Base-by-base conservation (phyloP, 2,797 vertebrate species). In the Sebastes taczanowskii region DNA sequence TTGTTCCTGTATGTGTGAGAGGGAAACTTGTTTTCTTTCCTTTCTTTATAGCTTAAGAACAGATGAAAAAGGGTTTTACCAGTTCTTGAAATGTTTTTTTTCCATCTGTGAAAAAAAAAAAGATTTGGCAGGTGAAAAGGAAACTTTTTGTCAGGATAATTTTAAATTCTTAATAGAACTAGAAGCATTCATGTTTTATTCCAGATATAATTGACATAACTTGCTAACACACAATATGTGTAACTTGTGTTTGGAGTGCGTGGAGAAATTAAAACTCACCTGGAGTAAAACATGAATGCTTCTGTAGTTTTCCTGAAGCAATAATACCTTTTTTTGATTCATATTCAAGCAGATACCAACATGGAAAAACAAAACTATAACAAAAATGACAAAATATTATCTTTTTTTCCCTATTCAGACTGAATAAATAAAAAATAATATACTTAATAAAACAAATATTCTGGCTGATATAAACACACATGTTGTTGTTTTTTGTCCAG, bases 401-500 rank as follows among this genome's bases (percentile, higher is more conserved):
- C 0, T 9, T 23, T 25, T 25, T 25, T 27, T 29, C 4, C 23
- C 3, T 20, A 8, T 55, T 4, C n/a, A 18, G 69, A 66, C 11
- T 25, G 5, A 61, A n/a, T 29, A 6, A 14, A 29, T 13, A 7
- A 1, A 73, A 32, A n/a, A 32, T 22, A n/a, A 23, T 38, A 0
- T 60, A n/a, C n/a, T 55, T 0, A 70, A 11, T 46, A 11, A 63
- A 55, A 25, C 1, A 46, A 18, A 4, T 34, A 2, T 7, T 22
- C 3, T 4, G 14, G 27, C 25, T 55, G 56, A 20, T 35, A 52
- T 56, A 25, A 38, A 56, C 30, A 56, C 14, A 14, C 22, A 35
- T 60, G 30, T 1, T 68, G 20, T 74, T 65, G 14, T 83, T 71
- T 77, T 65, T 64, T 87, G 65, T 83, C 59, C 88, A 99, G 99